Evolutionary conservation across 2,113 vertebrate species (phyloP).

Genomic region (Pseudopipra pipra): DNA sequence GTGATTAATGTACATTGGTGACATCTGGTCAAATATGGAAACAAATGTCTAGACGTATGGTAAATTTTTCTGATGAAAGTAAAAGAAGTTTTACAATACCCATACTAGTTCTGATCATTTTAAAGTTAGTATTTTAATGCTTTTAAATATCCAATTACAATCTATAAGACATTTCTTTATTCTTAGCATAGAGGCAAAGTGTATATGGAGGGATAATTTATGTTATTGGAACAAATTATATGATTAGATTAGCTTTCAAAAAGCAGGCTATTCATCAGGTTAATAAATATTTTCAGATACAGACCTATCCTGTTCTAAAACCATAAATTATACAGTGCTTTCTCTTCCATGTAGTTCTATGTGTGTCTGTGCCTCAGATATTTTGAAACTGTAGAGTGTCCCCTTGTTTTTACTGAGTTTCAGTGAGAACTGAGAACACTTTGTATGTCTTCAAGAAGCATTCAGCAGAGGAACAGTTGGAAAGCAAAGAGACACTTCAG

Average conservation of each 20-base stretch:
- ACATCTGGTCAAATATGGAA: neutral
- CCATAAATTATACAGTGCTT: neutral
- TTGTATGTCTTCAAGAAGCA: neutral
- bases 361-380: neutral
- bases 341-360: neutral
- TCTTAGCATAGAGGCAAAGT: neutral
- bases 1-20: neutral
- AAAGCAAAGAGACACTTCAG: neutral
- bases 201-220: neutral
- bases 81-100: neutral
- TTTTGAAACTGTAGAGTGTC: neutral
- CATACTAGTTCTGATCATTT: neutral
- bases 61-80: neutral
- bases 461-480: slow-evolving; percentile 2
- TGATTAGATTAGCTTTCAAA: neutral
- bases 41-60: neutral
- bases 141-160: neutral
- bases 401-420: neutral
- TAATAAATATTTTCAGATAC: neutral
- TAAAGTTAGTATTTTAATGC: neutral
- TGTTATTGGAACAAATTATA: neutral
- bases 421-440: neutral
- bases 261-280: neutral
- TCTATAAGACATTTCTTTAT: neutral
- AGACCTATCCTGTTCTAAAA: neutral